Base-by-base conservation (phyloP, 1,140 invertebrate genomes). In the Metaphire vulgaris region DNA sequence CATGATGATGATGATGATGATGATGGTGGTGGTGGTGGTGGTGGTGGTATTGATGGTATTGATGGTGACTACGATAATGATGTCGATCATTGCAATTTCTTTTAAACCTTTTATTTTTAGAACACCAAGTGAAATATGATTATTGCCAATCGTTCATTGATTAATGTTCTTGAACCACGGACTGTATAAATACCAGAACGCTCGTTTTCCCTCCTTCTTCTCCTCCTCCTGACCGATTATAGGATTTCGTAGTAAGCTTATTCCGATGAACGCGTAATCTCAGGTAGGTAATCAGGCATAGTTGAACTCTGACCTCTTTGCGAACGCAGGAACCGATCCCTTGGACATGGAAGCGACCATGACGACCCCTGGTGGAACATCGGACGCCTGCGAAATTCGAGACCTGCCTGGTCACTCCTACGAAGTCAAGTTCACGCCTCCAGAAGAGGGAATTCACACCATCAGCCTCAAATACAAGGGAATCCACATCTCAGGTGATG, bases 401-500 rank as follows among this genome's bases (percentile, higher is more conserved):
- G 96, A 98, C 85, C 90, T 95, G 31, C 94, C 96, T 82, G 95
- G 98, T 82, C 94, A 92, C 1, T 89, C 96, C 0, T 98, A 97
- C 87, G 93, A 92, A 1, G 95, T 99, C 14, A 92, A 93, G 82
- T 98, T 98, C 86, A 92, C 96, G 1, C 96, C 97, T 2, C 95
- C 96, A 87, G 94, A 96, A 85, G 87, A 96, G 56, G 96, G 96
- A 1, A 91, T 97, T 0, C 96, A 98, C 85, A 97, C 93, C 0
- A 94, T 98, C 0, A 96, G 94, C 41, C 95, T 98, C 69, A n/a
- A n/a, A n/a, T n/a, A n/a, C n/a, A 95, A 95, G 88, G 94, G 95
- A 79, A 93, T 97, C 83, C 96, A 99, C 87, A 97, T 98, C 83
- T 94, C 96, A 76, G 94, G n/a, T n/a, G n/a, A n/a, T n/a, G n/a